Evolutionary conservation across 1,140 invertebrate genomes (phyloP).

Genomic region (Hormaphis cornu): DNA sequence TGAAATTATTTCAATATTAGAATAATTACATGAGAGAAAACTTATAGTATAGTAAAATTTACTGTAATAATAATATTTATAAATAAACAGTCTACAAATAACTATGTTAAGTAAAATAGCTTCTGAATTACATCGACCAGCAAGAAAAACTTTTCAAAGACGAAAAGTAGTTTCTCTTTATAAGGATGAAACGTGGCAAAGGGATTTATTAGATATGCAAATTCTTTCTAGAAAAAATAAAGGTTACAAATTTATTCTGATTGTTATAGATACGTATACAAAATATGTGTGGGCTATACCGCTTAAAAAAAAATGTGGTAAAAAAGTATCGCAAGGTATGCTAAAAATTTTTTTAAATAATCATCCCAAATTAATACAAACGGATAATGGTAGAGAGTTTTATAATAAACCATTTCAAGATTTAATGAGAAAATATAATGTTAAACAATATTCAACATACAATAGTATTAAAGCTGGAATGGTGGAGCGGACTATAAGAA

Average conservation of each 20-base stretch:
- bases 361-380: constrained; percentile 31
- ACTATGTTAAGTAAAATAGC: neutral
- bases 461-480: constrained; percentile 42
- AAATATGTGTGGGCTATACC: constrained; percentile 44
- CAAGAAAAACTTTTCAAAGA: constrained; percentile 33
- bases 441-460: constrained; percentile 41
- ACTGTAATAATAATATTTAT: too few species aligned
- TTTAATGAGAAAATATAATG: constrained; percentile 39
- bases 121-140: constrained; percentile 34
- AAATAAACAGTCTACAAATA: too few species aligned
- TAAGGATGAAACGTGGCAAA: constrained; percentile 35
- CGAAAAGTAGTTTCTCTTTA: constrained; percentile 32
- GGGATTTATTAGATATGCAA: constrained; percentile 38
- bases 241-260: constrained; percentile 44
- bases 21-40: neutral
- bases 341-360: constrained; percentile 18
- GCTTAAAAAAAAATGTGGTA: constrained; percentile 45
- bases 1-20: neutral
- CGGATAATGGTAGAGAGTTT: constrained; percentile 38
- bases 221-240: constrained; percentile 41
- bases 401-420: constrained; percentile 39
- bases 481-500: constrained; percentile 43
- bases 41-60: neutral
- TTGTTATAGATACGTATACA: constrained; percentile 44
- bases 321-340: constrained; percentile 39